phyloP scores from a whole-genome alignment of 2,888 invertebrate genomes.

The Coleophora flavipennella region DNA sequence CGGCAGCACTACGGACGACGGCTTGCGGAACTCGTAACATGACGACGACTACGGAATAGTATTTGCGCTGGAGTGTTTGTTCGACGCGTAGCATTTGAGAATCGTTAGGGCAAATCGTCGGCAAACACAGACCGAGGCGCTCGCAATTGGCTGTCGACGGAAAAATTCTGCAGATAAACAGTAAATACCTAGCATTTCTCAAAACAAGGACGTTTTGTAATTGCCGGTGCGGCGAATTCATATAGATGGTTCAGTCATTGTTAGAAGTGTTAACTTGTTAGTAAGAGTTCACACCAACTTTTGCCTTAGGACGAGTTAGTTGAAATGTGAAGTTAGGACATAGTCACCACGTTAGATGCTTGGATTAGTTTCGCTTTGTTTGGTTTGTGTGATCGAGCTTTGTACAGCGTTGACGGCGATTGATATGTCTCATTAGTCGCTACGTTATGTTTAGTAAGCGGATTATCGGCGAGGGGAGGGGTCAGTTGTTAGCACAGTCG shows the following conservation, averaged over 20 bases:
- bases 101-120: slow-evolving; percentile 65
- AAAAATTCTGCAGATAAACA: slow-evolving; percentile 58
- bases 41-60: slow-evolving; percentile 26
- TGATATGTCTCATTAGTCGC: slow-evolving; percentile 1
- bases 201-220: slow-evolving; percentile 66
- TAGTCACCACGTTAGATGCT: slow-evolving; percentile 52
- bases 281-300: slow-evolving; percentile 62
- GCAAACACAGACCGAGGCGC: slow-evolving; percentile 55
- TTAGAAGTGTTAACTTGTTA: slow-evolving; percentile 66
- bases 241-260: slow-evolving; percentile 70
- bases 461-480: slow-evolving; percentile 44
- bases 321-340: slow-evolving; percentile 52
- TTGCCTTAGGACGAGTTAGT: slow-evolving; percentile 53
- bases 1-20: slow-evolving; percentile 28
- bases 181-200: slow-evolving; percentile 50
- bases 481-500: slow-evolving; percentile 71
- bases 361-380: slow-evolving; percentile 51
- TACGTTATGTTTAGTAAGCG: slow-evolving; percentile 29
- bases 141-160: slow-evolving; percentile 52
- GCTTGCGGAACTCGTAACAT: slow-evolving; percentile 24
- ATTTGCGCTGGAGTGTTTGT: slow-evolving; percentile 59
- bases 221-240: slow-evolving; percentile 61
- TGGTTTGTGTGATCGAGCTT: slow-evolving; percentile 35
- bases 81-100: slow-evolving; percentile 66
- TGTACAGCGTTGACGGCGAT: slow-evolving; percentile 10